Evolutionary conservation across 2,888 invertebrate genomes (phyloP).

Genomic region (Hirtodrosophila alboralis): DNA sequence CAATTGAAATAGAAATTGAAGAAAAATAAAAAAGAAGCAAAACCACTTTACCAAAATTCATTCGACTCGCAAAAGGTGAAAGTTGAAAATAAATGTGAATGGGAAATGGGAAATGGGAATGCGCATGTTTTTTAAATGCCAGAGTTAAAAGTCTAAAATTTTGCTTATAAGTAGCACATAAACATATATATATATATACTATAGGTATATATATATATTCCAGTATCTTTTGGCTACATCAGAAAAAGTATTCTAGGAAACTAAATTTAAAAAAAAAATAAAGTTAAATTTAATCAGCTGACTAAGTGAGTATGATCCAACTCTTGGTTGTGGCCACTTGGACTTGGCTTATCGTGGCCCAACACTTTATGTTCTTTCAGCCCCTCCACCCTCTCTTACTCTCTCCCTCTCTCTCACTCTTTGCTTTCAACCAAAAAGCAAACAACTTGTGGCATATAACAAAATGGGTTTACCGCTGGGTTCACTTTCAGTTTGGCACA

Average conservation of each 20-base stretch:
- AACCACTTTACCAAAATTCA: constrained; percentile 19
- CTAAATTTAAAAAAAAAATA: no score
- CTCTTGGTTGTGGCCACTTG: constrained; percentile 28
- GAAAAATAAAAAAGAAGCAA: no score
- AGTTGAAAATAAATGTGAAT: constrained; percentile 26
- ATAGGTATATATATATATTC: constrained; percentile 1
- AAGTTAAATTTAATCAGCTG: constrained; percentile 36
- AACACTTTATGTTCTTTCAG: constrained; percentile 27
- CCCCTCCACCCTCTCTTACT: no score
- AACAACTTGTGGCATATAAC: constrained; percentile 53
- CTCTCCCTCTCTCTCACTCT: no score
- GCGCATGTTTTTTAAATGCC: constrained; percentile 2
- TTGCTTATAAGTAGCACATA: no score
- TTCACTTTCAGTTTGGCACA: constrained; percentile 23
- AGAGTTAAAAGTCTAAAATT: constrained; percentile 3
- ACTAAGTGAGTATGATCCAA: constrained; percentile 8
- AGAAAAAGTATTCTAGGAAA: not conserved
- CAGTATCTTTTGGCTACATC: not conserved
- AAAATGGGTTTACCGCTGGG: constrained; percentile 11
- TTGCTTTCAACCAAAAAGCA: no score
- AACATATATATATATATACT: no score
- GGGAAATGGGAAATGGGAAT: constrained; percentile 11
- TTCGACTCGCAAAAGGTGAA: constrained; percentile 20
- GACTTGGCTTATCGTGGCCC: constrained; percentile 45
- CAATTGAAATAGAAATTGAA: no score